phyloP scores from a whole-genome alignment of 1,140 invertebrate genomes.

The Pogonognathellus flavescens region DNA sequence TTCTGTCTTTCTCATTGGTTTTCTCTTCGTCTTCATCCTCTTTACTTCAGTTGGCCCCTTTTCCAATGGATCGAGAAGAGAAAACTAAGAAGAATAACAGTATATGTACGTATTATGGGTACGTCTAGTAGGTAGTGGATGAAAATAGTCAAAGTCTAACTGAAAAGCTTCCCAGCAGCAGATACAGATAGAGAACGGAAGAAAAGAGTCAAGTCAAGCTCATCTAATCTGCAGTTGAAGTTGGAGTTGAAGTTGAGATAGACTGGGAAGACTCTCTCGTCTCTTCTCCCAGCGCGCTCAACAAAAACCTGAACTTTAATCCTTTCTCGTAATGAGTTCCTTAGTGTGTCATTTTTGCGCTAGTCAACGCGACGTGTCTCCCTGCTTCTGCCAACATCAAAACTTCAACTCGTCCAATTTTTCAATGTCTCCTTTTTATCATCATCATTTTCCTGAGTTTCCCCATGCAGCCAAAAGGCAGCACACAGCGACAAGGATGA shows the following conservation, averaged over 20 bases:
- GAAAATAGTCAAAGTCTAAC: slow-evolving; percentile 29
- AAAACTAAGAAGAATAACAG: slow-evolving; percentile 32
- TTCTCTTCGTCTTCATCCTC: slow-evolving; percentile 28
- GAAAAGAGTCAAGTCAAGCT: slow-evolving; percentile 20
- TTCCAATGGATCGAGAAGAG: slow-evolving; percentile 45
- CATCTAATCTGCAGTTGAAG: slow-evolving; percentile 50
- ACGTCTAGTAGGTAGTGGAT: neutral
- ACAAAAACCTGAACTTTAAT: slow-evolving; percentile 58
- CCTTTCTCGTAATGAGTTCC: slow-evolving; percentile 57
- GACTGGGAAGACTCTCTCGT: slow-evolving; percentile 21
- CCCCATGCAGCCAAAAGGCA: neutral
- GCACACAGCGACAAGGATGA: neutral
- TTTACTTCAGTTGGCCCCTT: slow-evolving; percentile 35
- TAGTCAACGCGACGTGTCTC: slow-evolving; percentile 30
- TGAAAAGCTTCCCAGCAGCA: neutral
- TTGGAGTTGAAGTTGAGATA: slow-evolving; percentile 40
- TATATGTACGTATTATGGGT: neutral
- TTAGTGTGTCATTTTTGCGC: slow-evolving; percentile 54
- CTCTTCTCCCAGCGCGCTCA: slow-evolving; percentile 34
- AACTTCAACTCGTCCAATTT: slow-evolving; percentile 60
- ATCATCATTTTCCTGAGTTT: neutral
- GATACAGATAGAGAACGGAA: neutral
- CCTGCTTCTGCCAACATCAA: slow-evolving; percentile 31
- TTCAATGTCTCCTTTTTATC: slow-evolving; percentile 63
- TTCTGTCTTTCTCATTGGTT: slow-evolving; percentile 57